phyloP scores from a whole-genome alignment of 2,888 invertebrate genomes.

The Tupiocoris notatus region DNA sequence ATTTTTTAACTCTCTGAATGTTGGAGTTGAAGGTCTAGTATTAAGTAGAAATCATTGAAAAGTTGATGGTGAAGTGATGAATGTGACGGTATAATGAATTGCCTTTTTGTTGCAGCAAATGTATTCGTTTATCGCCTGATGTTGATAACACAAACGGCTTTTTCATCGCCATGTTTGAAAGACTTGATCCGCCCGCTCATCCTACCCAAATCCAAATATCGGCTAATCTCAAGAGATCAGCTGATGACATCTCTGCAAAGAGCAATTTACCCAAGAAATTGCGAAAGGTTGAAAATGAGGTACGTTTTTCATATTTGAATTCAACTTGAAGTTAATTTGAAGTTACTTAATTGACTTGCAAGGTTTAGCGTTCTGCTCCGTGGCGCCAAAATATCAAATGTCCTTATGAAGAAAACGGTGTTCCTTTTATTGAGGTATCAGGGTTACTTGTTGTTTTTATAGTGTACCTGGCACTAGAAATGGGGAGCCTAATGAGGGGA shows the following conservation, averaged over 20 bases:
- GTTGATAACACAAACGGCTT: conserved; percentile 87
- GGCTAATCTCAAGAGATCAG: conserved; percentile 2
- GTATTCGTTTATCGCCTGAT: conserved; percentile 75
- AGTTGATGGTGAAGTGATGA: background rate
- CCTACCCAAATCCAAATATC: background rate
- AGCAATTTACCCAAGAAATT: background rate
- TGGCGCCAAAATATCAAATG: too few species aligned
- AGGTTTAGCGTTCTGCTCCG: background rate
- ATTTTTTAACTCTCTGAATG: too few species aligned
- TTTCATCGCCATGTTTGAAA: conserved; percentile 87
- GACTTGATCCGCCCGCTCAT: conserved; percentile 5
- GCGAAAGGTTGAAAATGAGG: background rate
- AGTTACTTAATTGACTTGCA: background rate
- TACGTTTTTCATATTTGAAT: too few species aligned
- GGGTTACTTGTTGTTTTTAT: too few species aligned
- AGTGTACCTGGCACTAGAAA: too few species aligned
- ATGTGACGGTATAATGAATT: conserved; percentile 57
- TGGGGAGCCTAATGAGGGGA: too few species aligned
- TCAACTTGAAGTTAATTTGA: background rate
- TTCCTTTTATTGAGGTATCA: too few species aligned
- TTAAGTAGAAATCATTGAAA: background rate
- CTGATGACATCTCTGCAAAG: background rate
- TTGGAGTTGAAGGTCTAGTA: too few species aligned
- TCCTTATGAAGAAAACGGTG: too few species aligned
- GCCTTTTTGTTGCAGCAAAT: conserved; percentile 53